A percentile compares a stretch with the other conserved stretches of the same genome.
Evolutionary conservation across 2,113 vertebrate species (phyloP).

Genomic region (Heliornis fulica): DNA sequence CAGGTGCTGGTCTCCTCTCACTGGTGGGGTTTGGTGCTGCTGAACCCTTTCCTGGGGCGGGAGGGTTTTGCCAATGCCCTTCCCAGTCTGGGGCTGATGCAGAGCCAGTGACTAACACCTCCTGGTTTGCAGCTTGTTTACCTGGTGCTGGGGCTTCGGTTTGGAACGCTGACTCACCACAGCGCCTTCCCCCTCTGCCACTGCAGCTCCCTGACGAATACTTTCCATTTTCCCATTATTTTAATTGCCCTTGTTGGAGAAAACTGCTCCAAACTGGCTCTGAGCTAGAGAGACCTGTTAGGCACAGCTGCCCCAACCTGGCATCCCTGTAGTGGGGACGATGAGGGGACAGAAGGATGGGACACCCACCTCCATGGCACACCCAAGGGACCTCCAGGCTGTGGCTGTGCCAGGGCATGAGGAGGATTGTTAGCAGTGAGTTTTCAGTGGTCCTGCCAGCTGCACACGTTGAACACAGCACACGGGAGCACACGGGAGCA

Average conservation of each 20-base stretch:
- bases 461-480: not conserved
- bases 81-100: not conserved
- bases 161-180: conserved; percentile 10
- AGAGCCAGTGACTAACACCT: not conserved
- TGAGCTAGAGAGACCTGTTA: not conserved
- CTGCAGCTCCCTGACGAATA: not conserved
- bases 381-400: rapidly evolving
- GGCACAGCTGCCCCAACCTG: rapidly evolving
- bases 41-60: rapidly evolving
- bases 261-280: not conserved
- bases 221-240: conserved; percentile 42
- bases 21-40: not conserved
- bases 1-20: not conserved
- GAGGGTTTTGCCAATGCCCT: not conserved
- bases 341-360: rapidly evolving
- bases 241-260: not conserved
- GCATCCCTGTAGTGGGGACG: rapidly evolving
- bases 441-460: rapidly evolving
- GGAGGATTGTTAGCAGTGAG: not conserved
- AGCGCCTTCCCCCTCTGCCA: not conserved
- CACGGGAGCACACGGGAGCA: not conserved
- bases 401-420: rapidly evolving
- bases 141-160: not conserved
- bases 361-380: rapidly evolving
- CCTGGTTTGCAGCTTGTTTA: not conserved